A percentile compares a stretch with the other conserved stretches of the same genome.
These are phyloP conservation scores for Melanotaenia trifasciata DNA, from an alignment of 2,797 vertebrate species.

Conservation along the genomic window DNA sequence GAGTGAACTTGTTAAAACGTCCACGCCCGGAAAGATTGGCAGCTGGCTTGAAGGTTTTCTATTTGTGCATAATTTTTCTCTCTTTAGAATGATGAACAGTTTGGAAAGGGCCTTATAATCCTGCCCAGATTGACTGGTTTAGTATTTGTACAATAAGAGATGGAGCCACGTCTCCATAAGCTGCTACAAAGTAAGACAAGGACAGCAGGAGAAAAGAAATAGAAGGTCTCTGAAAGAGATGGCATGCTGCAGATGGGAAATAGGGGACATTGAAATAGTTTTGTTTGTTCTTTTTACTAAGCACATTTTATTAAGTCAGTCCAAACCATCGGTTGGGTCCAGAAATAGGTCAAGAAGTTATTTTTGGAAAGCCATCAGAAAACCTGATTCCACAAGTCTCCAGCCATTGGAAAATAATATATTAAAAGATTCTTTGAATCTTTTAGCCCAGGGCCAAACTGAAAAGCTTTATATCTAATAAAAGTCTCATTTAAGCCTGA, in stretches of 20 bases:
- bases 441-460: slow-evolving; percentile 50
- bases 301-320: slow-evolving; percentile 55
- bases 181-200: slow-evolving; percentile 8
- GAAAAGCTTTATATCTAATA: slow-evolving; percentile 24
- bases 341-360: slow-evolving; percentile 52
- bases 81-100: too few relatives aligned
- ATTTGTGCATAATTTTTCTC: too few relatives aligned
- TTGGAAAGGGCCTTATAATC: too few relatives aligned
- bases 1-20: too few relatives aligned
- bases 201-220: slow-evolving; percentile 16
- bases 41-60: too few relatives aligned
- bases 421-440: slow-evolving; percentile 49
- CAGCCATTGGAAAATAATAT: slow-evolving; percentile 37
- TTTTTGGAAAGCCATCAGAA: slow-evolving; percentile 34
- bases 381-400: slow-evolving; percentile 47
- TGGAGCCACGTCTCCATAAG: not conserved
- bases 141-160: not conserved
- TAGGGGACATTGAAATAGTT: slow-evolving; percentile 46
- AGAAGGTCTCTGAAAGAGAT: slow-evolving; percentile 37
- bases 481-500: not conserved
- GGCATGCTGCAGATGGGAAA: slow-evolving; percentile 35
- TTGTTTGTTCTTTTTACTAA: slow-evolving; percentile 26
- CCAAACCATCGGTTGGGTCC: slow-evolving; percentile 14
- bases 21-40: too few relatives aligned
- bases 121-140: too few relatives aligned